Evolutionary conservation across 2,797 vertebrate species (phyloP), one percentile per base, ranked within the genome.

Genomic region (Acanthiza pusilla): DNA sequence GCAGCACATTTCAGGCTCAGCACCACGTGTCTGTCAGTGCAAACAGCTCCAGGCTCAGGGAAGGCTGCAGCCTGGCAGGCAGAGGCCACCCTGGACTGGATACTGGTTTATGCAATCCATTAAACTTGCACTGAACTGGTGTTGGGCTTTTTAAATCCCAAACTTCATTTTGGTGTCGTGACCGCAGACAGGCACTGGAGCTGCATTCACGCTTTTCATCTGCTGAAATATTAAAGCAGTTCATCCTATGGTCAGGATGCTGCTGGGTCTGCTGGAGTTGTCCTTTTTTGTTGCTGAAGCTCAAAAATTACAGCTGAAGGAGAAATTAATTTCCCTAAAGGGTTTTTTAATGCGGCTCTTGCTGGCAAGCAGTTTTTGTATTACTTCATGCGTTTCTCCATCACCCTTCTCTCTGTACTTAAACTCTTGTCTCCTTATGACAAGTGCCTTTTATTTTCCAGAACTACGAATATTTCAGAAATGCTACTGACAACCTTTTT

Each of bases 171-270:
- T 74, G 88, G 74, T 87, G 77, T 47, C 6, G 3, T 95, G 92
- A 77, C 78, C 9, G 15, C 62, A 71, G 80, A 61, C 26, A 11
- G 66, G 82, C 92, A 36, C 51, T 2, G 26, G 63, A 70, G 83
- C 91, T 79, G 75, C 45, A 2, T 40, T 40, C 67, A 30, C 1
- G 13, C 89, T 96, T 88, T 75, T 88, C 85, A 40, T 88, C 89
- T 86, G 53, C 27, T 96, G 68, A 95, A 96, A 94, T 94, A 88
- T 82, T 94, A 54, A 94, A 94, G 83, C 85, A 90, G 88, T 92
- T 96, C 83, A 94, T 90, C 57, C 83, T 57, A 2, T 91, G 91
- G 92, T 88, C 80, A 88, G 85, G 84, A 66, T 86, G 45, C 85
- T 93, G 76, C 70, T 60, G n/a, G 61, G 47, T 78, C 76, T 93